These are phyloP conservation scores for Rhamphomyia laevipes DNA, from an alignment of 2,888 invertebrate species.

Conservation along the genomic window DNA sequence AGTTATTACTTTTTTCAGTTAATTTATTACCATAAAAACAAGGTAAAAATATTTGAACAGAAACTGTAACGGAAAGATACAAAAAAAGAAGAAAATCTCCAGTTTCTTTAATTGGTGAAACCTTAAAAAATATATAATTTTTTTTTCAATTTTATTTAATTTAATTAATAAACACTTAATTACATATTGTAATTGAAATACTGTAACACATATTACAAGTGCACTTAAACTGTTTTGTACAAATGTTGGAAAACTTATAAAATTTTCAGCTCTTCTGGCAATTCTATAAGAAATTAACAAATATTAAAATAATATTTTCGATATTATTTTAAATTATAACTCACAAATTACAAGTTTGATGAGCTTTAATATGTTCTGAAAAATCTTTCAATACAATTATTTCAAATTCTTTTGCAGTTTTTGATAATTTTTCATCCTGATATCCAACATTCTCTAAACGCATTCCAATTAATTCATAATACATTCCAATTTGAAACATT, in stretches of 20 bases:
- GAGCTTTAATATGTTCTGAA: neutral
- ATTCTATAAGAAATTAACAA: too few relatives aligned
- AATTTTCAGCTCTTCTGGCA: neutral
- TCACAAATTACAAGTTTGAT: neutral
- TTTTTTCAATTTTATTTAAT: neutral
- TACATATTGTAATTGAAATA: slow-evolving; percentile 4
- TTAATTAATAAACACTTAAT: too few relatives aligned
- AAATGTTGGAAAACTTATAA: neutral
- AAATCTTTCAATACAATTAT: neutral
- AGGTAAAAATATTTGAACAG: slow-evolving; percentile 27
- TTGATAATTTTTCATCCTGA: neutral
- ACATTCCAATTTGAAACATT: slow-evolving; percentile 23
- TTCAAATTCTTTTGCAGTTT: neutral
- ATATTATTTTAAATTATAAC: neutral
- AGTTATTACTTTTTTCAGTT: slow-evolving; percentile 20
- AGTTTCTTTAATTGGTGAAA: neutral
- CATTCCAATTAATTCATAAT: slow-evolving; percentile 21
- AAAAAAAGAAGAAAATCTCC: slow-evolving; percentile 1
- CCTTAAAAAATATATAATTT: neutral
- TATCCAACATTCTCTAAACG: slow-evolving; percentile 16
- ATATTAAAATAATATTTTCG: too few relatives aligned
- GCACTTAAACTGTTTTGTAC: slow-evolving; percentile 4
- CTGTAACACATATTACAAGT: slow-evolving; percentile 5
- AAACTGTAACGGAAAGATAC: slow-evolving; percentile 16
- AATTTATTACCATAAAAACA: slow-evolving; percentile 29